Base-by-base conservation (phyloP, 2,888 invertebrate genomes). In the Willowsia nigromaculata region DNA sequence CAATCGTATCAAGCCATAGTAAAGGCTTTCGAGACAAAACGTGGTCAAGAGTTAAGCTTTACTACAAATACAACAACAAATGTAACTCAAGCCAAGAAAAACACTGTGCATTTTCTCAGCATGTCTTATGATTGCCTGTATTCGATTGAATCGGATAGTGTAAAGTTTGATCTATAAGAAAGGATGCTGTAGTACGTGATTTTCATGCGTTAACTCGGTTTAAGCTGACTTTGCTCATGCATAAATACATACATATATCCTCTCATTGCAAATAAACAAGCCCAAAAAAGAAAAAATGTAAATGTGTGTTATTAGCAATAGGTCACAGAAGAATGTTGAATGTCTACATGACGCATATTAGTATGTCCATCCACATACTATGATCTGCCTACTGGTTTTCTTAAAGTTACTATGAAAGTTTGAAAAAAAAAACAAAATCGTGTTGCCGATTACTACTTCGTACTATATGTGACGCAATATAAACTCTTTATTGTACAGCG, bases 341-440 rank as follows among this genome's bases (percentile, higher is more conserved):
- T 47, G 74, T 62, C 30, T 50, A 65, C 62, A 78, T 65, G 78
- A 78, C 78, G 56, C 65, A 78, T 27, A 78, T 78, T 37, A n/a
- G n/a, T n/a, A 47, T 74, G 27, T 25, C 33, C 43, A 18, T 74
- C 43, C 74, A 43, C 47, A 43, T 13, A 43, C 3, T 37, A 56
- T 40, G 37, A 50, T 85, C 62, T 22, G 30, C 47, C 43, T 18
- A 74, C 74, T 74, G 50, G 47, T 47, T 47, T 33, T 3, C 80
- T 47, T 25, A 62, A 2, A 40, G 33, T 40, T 65, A 15, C n/a
- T n/a, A n/a, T n/a, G 30, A 25, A 22, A n/a, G 62, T 78, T 56
- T 74, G 71, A 78, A 62, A 78, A 47, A 65, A 65, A 62, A n/a
- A n/a, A n/a, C n/a, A n/a, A n/a, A n/a, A n/a, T n/a, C n/a, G n/a